Evolutionary conservation across 2,888 invertebrate genomes (phyloP).

Genomic region (Eilema caniola): DNA sequence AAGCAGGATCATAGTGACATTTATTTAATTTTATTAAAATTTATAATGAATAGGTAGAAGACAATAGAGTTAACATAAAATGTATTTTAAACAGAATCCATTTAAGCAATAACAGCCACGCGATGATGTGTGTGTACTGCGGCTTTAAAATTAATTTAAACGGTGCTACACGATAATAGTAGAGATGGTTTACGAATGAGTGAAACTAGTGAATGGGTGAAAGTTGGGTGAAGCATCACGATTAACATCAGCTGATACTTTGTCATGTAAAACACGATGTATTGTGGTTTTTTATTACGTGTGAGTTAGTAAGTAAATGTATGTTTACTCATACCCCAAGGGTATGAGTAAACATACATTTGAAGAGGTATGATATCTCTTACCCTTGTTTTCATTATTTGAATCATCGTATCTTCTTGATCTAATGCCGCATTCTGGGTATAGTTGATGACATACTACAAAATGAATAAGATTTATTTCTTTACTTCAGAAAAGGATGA

Average conservation of each 20-base stretch:
- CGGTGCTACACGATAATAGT: slow-evolving; percentile 7
- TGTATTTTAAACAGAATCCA: background rate
- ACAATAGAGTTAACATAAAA: background rate
- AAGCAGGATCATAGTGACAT: too few relatives aligned
- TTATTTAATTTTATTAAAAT: background rate
- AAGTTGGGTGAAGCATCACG: slow-evolving; percentile 68
- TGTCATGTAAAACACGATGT: slow-evolving; percentile 57
- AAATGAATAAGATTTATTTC: background rate
- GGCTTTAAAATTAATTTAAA: slow-evolving; percentile 35
- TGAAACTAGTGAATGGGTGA: slow-evolving; percentile 65
- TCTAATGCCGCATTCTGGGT: background rate
- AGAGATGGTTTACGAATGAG: slow-evolving; percentile 23
- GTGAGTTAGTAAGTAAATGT: background rate
- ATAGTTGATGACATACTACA: background rate
- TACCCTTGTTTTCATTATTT: background rate
- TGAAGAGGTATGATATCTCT: too few relatives aligned
- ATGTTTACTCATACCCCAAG: too few relatives aligned
- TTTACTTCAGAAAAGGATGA: background rate
- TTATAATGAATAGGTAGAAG: background rate
- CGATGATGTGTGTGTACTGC: slow-evolving; percentile 36
- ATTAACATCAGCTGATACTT: slow-evolving; percentile 60
- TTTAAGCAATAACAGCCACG: slow-evolving; percentile 19
- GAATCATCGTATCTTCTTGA: background rate
- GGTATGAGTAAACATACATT: too few relatives aligned
- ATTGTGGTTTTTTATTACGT: slow-evolving; percentile 49